phyloP scores from a whole-genome alignment of 2,888 invertebrate species.

The Papilio elwesi region DNA sequence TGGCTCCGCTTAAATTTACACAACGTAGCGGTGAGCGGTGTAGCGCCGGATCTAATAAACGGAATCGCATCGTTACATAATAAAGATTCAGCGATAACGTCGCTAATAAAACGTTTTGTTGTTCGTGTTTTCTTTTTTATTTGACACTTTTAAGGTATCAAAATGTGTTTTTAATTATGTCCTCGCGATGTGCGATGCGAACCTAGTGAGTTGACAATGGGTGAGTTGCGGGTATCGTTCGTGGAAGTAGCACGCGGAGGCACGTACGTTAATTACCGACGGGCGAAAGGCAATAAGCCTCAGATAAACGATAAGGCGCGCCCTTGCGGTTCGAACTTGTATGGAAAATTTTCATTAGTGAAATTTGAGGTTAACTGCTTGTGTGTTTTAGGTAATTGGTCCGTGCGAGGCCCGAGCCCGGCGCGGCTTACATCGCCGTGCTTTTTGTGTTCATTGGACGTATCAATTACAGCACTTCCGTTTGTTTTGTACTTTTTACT shows the following conservation, averaged over 20 bases:
- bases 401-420: conserved; percentile 65
- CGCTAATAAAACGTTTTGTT: conserved; percentile 51
- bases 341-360: conserved; percentile 80
- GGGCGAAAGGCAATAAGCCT: conserved; percentile 68
- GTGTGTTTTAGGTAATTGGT: conserved; percentile 80
- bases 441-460: conserved; percentile 68
- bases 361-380: conserved; percentile 78
- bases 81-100: conserved; percentile 56
- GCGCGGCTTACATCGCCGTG: conserved; percentile 62
- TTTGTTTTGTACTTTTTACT: conserved; percentile 30
- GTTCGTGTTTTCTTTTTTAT: conserved; percentile 43
- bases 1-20: conserved; percentile 72
- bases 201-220: conserved; percentile 16
- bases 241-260: conserved; percentile 43
- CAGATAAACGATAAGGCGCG: conserved; percentile 79
- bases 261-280: conserved; percentile 69
- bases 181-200: conserved; percentile 7
- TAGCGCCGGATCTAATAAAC: conserved; percentile 52
- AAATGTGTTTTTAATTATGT: conserved; percentile 35
- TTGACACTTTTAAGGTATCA: conserved; percentile 34
- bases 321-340: conserved; percentile 58
- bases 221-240: conserved; percentile 27
- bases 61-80: conserved; percentile 55
- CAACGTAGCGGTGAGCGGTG: conserved; percentile 60
- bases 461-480: conserved; percentile 59